Percentiles rank a stretch among this genome's conserved stretches.
Conservation (phyloP, 2,888 invertebrate genomes). For the Philereme transversata region DNA sequence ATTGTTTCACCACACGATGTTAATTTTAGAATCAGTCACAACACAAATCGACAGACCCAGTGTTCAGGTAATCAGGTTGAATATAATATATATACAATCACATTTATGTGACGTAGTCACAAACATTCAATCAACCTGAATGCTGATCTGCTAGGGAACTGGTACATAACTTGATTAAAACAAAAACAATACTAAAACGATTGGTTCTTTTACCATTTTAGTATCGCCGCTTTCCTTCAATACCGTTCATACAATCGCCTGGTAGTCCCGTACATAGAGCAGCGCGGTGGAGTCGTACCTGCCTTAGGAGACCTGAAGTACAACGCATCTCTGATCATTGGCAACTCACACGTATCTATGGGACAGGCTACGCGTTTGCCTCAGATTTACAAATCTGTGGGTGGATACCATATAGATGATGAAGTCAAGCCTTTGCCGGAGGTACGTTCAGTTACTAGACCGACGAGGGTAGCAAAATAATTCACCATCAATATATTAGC, state of each 20-base stretch:
- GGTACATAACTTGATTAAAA: too few relatives aligned
- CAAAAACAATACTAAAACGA: too few relatives aligned
- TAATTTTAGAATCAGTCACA: too few relatives aligned
- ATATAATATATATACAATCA: too few relatives aligned
- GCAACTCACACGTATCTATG: slow-evolving; percentile 56
- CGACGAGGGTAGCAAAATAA: too few relatives aligned
- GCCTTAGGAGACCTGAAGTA: slow-evolving; percentile 48
- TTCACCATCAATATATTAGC: too few relatives aligned
- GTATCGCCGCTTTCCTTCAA: slow-evolving; percentile 21
- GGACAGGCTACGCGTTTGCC: slow-evolving; percentile 52
- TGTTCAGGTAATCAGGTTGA: too few relatives aligned
- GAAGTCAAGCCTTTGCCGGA: slow-evolving; percentile 54
- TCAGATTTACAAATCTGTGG: slow-evolving; percentile 57
- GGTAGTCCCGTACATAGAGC: slow-evolving; percentile 44
- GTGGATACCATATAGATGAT: slow-evolving; percentile 63
- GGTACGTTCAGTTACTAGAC: slow-evolving; percentile 36
- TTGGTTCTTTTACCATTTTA: slow-evolving; percentile 10
- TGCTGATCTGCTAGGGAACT: too few relatives aligned
- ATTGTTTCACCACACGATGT: too few relatives aligned
- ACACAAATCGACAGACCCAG: too few relatives aligned
- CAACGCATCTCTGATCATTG: slow-evolving; percentile 61
- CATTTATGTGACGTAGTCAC: too few relatives aligned
- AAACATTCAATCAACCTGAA: too few relatives aligned
- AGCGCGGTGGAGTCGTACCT: slow-evolving; percentile 50
- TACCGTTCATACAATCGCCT: slow-evolving; percentile 22